phyloP scores from a whole-genome alignment of 2,888 invertebrate genomes.

The Zhuqinia jingwanae region DNA sequence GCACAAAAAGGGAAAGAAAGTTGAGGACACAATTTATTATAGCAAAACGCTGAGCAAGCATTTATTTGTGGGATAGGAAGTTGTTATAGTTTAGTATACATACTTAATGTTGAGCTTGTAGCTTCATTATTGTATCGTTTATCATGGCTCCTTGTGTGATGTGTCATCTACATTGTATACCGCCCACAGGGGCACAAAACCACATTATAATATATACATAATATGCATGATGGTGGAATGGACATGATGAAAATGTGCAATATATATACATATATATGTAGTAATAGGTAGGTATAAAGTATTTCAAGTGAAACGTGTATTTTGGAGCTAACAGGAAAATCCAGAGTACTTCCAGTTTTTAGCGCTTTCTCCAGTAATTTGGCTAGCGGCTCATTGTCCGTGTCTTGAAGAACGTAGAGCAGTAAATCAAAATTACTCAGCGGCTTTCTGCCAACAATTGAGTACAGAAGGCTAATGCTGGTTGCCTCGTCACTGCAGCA shows the following conservation, averaged over 20 bases:
- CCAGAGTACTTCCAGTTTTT: slow-evolving; percentile 6
- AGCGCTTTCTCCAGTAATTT: slow-evolving; percentile 60
- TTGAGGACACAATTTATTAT: no score
- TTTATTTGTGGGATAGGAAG: no score
- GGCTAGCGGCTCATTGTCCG: slow-evolving; percentile 68
- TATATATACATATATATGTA: no score
- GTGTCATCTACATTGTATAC: slow-evolving; percentile 11
- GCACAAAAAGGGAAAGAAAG: no score
- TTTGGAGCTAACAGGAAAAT: background rate
- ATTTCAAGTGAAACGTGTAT: background rate
- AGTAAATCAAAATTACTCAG: slow-evolving; percentile 68
- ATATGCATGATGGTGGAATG: background rate
- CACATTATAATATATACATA: background rate
- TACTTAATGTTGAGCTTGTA: slow-evolving; percentile 34
- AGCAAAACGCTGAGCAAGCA: no score
- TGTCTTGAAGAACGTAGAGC: slow-evolving; percentile 64
- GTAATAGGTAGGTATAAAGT: no score
- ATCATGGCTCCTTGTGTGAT: slow-evolving; percentile 26
- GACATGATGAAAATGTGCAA: no score
- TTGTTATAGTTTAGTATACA: no score
- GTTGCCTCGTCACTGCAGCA: slow-evolving; percentile 65
- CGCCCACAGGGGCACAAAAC: background rate
- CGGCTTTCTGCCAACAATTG: slow-evolving; percentile 62
- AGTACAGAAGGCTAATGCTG: slow-evolving; percentile 64
- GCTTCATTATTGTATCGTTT: slow-evolving; percentile 31